Evolutionary conservation across 2,888 invertebrate species (phyloP), one percentile per base, ranked within the genome.

Genomic region (Hirtodrosophila cameraria): DNA sequence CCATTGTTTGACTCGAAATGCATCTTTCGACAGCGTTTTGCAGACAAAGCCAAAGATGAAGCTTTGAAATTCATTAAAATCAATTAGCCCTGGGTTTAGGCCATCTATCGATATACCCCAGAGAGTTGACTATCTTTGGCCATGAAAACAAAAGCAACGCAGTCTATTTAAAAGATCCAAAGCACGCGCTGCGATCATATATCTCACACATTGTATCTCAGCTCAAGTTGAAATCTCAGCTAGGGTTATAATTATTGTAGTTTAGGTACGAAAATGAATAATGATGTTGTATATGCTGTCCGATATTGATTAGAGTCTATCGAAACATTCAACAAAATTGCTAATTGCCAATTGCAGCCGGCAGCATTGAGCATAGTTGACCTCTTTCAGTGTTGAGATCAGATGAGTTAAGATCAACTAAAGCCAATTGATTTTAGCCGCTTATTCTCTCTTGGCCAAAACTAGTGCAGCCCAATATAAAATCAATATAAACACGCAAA

Each of bases 291-390:
- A 11, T 57, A 6, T 23, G 38, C 38, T 54, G 46, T 54, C 28
- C 18, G 18, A 30, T 55, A 49, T 67, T 60, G 66, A 53, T 65
- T 66, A 53, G 30, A 42, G 18, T 8, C n/a, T 11, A 23, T 3
- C 41, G 20, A 23, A 9, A 60, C 52, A 55, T 81, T 64, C 35
- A 59, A 46, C 35, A 28, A 62, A 67, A 54, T 62, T 33, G 50
- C 60, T 81, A 81, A 84, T 81, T 64, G 78, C 60, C 70, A 73
- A 68, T 73, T 83, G 67, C 67, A 70, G 70, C 69, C 84, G 25
- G 33, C 50, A 58, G 70, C 75, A 27, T 35, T 38, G 45, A 55
- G 39, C 43, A 46, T 18, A 7, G 49, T 41, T 69, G 82, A 69
- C 79, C 85, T 71, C 79, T 79, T 72, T 82, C 59, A 54, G 57